Base-by-base conservation (phyloP, 2,888 invertebrate genomes). In the Leuctra nigra region DNA sequence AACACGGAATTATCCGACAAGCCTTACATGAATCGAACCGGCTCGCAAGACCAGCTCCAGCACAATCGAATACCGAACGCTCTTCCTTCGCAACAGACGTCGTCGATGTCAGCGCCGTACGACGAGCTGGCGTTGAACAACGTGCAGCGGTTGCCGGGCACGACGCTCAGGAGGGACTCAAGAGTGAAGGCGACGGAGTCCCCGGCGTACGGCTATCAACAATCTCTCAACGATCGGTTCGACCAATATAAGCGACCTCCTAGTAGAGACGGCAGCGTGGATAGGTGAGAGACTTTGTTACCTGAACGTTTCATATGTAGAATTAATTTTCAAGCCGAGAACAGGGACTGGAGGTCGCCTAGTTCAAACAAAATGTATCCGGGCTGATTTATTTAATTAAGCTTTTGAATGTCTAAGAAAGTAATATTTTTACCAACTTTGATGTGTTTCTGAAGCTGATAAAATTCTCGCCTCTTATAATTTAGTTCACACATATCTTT, bases 231-330 rank as follows among this genome's bases (percentile, higher is more conserved):
- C 68, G 92, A 93, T 72, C 90, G 91, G 68, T 91, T 93, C 70
- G 95, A 95, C 72, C 95, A 96, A 70, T 96, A 96, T 72, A 91
- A 91, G 72, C 79, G 90, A 70, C 91, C 92, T 54, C 91, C 91
- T 1, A 91, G 91, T 75, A 78, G 91, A 68, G 91, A 91, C 70
- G 84, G 87, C 59, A 91, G 91, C 64, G 87, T 90, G 46, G 91
- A 91, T 74, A 80, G 87, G 60, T 89, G 44, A 44, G 44, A 16
- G 18, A 44, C 22, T 9, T n/a, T n/a, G n/a, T n/a, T n/a, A n/a
- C n/a, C n/a, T 38, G 38, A 38, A 38, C 33, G 33, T 33, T 33
- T 33, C n/a, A n/a, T n/a, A n/a, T n/a, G n/a, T n/a, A n/a, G n/a
- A n/a, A n/a, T n/a, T n/a, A n/a, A n/a, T n/a, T n/a, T n/a, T n/a